Base-by-base conservation (phyloP, 2,888 invertebrate genomes). In the Ganaspis brasiliensis region DNA sequence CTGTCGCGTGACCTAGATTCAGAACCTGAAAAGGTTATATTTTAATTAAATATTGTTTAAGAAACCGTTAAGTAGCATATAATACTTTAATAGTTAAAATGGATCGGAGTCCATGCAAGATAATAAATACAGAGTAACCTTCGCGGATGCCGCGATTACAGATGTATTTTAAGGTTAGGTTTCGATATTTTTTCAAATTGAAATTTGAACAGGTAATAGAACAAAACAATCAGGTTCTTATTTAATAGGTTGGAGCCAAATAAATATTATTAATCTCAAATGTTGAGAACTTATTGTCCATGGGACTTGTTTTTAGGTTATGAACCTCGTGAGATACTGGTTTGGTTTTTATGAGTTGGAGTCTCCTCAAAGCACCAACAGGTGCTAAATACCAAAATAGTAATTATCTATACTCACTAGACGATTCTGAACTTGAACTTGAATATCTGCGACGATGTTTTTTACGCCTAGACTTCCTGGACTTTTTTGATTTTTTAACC, bases 221-320 rank as follows among this genome's bases (percentile, higher is more conserved):
- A n/a, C n/a, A n/a, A n/a, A n/a, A n/a, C n/a, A n/a, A n/a, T n/a
- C n/a, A n/a, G n/a, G n/a, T n/a, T n/a, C n/a, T n/a, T 52, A 19
- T 52, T 52, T 19, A 52, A 45, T 52, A 19, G 19, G 16, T 52
- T 52, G 52, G 52, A 52, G 52, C 52, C n/a, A n/a, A n/a, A n/a
- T n/a, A n/a, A n/a, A 45, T n/a, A n/a, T n/a, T n/a, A n/a, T n/a
- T n/a, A n/a, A n/a, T n/a, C n/a, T n/a, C n/a, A n/a, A n/a, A n/a
- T n/a, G n/a, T n/a, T n/a, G n/a, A n/a, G n/a, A n/a, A n/a, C n/a
- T n/a, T n/a, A n/a, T n/a, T n/a, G n/a, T n/a, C n/a, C n/a, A n/a
- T n/a, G n/a, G n/a, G n/a, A n/a, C n/a, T n/a, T n/a, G n/a, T n/a
- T n/a, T n/a, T n/a, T n/a, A n/a, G n/a, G n/a, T n/a, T n/a, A n/a